A percentile compares a stretch with the other conserved stretches of the same genome.
These are phyloP conservation scores for Ceratina japonica DNA, from an alignment of 1,140 invertebrate genomes.

Conservation along the genomic window DNA sequence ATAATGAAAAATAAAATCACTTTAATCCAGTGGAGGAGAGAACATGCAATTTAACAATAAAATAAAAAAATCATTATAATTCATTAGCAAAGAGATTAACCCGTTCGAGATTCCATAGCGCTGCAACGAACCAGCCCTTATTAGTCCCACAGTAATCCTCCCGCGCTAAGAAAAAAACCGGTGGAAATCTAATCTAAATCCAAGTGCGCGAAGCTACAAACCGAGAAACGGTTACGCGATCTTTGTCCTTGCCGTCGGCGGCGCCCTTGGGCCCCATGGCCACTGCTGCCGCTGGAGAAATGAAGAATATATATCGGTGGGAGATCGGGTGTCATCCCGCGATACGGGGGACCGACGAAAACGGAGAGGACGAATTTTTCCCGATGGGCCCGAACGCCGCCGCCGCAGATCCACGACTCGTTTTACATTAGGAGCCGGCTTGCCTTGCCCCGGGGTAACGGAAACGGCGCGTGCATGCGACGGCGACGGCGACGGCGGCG, in stretches of 20 bases:
- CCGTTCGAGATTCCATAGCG: too few species aligned
- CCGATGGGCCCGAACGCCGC: not conserved
- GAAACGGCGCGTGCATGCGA: constrained; percentile 16
- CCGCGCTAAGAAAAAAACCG: not conserved
- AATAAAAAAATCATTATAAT: too few species aligned
- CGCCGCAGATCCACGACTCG: constrained; percentile 46
- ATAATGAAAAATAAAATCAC: too few species aligned
- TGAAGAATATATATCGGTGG: constrained; percentile 47
- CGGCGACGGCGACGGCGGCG: too few species aligned
- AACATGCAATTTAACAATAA: too few species aligned
- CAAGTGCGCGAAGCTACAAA: too few species aligned
- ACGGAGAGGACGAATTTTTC: constrained; percentile 41
- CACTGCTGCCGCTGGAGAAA: constrained; percentile 39
- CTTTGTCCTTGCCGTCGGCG: too few species aligned
- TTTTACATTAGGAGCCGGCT: constrained; percentile 66
- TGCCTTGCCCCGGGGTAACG: constrained; percentile 50
- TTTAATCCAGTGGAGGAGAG: too few species aligned
- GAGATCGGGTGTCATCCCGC: constrained; percentile 61
- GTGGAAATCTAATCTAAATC: not conserved
- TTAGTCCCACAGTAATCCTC: too few species aligned
- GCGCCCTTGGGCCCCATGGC: not conserved
- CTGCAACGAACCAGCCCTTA: too few species aligned
- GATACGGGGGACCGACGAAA: constrained; percentile 42
- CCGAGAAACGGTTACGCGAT: constrained; percentile 42
- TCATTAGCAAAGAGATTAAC: too few species aligned